Evolutionary conservation across 1,140 invertebrate species (phyloP).

Genomic region (Hirudo medicinalis): DNA sequence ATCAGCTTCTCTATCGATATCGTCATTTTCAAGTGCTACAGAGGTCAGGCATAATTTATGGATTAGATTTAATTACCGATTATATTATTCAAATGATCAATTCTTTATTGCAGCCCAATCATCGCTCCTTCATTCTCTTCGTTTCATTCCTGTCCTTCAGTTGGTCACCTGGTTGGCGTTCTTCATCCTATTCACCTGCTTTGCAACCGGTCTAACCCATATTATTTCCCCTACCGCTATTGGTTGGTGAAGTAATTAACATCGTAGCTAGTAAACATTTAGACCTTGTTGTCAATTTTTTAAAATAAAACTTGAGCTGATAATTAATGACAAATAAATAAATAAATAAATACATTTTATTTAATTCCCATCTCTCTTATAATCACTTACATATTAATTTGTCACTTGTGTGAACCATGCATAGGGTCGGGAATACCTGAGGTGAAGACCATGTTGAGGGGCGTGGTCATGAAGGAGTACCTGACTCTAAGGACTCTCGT

Average conservation of each 20-base stretch:
- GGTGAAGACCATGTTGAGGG: conserved; percentile 95
- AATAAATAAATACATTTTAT: no score
- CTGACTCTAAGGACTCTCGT: conserved; percentile 84
- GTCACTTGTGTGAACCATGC: conserved; percentile 16
- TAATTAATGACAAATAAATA: not conserved
- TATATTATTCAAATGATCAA: no score
- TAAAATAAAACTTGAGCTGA: not conserved
- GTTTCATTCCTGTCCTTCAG: conserved; percentile 58
- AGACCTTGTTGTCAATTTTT: no score
- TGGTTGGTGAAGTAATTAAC: conserved; percentile 45
- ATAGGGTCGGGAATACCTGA: conserved; percentile 93
- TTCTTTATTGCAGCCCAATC: conserved; percentile 59
- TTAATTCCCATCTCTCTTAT: no score
- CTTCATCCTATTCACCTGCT: conserved; percentile 73
- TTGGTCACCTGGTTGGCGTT: conserved; percentile 83
- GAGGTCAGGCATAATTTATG: conserved; percentile 49
- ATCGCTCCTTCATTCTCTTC: conserved; percentile 78
- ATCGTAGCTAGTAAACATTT: not conserved
- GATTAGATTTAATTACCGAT: conserved; percentile 19
- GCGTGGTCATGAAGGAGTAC: conserved; percentile 91
- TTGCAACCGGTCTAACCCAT: conserved; percentile 85
- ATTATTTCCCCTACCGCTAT: conserved; percentile 85
- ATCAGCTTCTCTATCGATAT: conserved; percentile 89
- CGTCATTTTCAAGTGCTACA: conserved; percentile 82
- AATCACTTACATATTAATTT: no score